These are phyloP conservation scores for Hypothenemus hampei DNA, from an alignment of 1,140 invertebrate species.

Conservation along the genomic window DNA sequence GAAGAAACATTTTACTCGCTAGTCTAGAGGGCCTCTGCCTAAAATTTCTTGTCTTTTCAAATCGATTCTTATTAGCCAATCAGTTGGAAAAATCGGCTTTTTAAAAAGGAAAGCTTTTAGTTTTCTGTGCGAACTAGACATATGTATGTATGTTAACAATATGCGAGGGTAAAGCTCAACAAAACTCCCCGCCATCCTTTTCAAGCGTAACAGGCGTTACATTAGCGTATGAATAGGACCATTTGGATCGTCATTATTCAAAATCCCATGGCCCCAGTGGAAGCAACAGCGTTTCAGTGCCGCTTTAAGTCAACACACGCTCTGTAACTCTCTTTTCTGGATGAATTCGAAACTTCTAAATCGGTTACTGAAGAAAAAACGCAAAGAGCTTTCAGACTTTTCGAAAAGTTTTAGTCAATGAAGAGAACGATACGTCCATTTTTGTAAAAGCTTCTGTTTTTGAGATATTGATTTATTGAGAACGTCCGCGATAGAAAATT, in stretches of 20 bases:
- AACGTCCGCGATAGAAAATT: too few species aligned
- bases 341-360: slow-evolving; percentile 13
- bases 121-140: slow-evolving; percentile 4
- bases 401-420: slow-evolving; percentile 16
- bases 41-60: too few species aligned
- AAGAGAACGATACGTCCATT: background rate
- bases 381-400: slow-evolving; percentile 20
- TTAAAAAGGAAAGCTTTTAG: too few species aligned
- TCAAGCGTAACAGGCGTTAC: slow-evolving; percentile 19
- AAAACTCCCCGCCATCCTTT: slow-evolving; percentile 12
- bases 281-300: slow-evolving; percentile 18
- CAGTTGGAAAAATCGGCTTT: too few species aligned
- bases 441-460: too few species aligned
- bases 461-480: too few species aligned
- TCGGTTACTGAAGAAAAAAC: slow-evolving; percentile 7
- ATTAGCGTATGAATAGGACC: slow-evolving; percentile 28
- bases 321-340: slow-evolving; percentile 16
- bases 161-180: background rate
- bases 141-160: slow-evolving; percentile 10
- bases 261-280: slow-evolving; percentile 12
- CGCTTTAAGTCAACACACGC: slow-evolving; percentile 27
- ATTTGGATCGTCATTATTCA: slow-evolving; percentile 23
- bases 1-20: too few species aligned
- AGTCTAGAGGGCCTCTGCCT: too few species aligned
- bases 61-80: too few species aligned